Base-by-base conservation (phyloP, 2,113 vertebrate species). In the Brienomyrus longianalis region DNA sequence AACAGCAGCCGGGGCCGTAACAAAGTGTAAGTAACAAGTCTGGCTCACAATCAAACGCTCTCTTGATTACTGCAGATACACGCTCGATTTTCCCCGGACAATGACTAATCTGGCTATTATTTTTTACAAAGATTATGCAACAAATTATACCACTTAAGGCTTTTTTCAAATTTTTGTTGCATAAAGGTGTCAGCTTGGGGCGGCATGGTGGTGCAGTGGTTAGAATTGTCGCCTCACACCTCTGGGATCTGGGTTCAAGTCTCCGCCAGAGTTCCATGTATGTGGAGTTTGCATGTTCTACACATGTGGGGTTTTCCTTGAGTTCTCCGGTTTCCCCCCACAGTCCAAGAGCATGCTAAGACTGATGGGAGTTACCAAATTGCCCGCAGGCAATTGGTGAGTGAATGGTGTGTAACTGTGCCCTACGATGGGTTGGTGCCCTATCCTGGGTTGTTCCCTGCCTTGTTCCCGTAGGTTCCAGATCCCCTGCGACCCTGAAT, bases 21-120 rank as follows among this genome's bases (percentile, higher is more conserved):
- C 51, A 45, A 48, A 70, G 66, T 88, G 86, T 87, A 88, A 90
- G 54, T 77, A 87, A 87, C 35, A 27, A 51, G 39, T 77, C 50
- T 35, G n/a, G 85, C 85, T 87, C 45, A 43, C 77, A 80, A 90
- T 87, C 45, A 90, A 70, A 88, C 45, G 85, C 50, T 56, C 51
- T 45, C 31, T 47, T 31, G 43, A 10, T 43, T 66, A 35, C 87
- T 13, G 19, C 11, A 52, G 77, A 89, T 54, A 56, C 56, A n/a
- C 31, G 35, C 52, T 52, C 39, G 3, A 89, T 54, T 89, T 90
- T 90, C 43, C 89, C 88, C 2, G 45, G 62, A 88, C 62, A 39
- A 88, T 88, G 45, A 88, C 45, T 70, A 43, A 88, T 66, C 45
- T 39, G 74, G 56, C 35, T 62, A 43, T 59, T 51, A 43, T 88